phyloP scores from a whole-genome alignment of 2,888 invertebrate genomes.

The Dicyrtomina minuta region DNA sequence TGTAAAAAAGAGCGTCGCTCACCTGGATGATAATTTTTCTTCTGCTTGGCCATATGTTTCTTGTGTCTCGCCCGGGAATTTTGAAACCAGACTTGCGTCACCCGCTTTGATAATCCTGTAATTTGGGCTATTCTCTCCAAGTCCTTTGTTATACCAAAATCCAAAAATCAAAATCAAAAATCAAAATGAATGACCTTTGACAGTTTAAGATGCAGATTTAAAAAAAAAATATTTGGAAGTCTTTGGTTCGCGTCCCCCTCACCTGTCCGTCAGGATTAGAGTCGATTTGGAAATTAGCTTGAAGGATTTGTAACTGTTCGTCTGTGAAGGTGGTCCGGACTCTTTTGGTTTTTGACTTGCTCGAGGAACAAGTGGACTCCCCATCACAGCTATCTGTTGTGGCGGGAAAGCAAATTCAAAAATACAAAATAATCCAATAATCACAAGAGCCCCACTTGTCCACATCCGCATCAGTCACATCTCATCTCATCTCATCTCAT shows the following conservation, averaged over 20 bases:
- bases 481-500: background rate
- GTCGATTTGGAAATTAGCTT: slow-evolving; percentile 64
- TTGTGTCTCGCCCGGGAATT: slow-evolving; percentile 61
- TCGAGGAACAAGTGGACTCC: slow-evolving; percentile 67
- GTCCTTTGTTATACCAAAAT: too few species aligned
- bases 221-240: too few species aligned
- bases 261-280: slow-evolving; percentile 66
- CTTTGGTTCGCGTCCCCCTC: too few species aligned
- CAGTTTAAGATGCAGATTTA: too few species aligned
- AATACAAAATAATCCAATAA: background rate
- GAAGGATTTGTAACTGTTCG: slow-evolving; percentile 63
- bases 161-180: too few species aligned
- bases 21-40: slow-evolving; percentile 34
- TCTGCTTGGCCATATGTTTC: slow-evolving; percentile 56
- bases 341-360: slow-evolving; percentile 59
- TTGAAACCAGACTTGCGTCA: slow-evolving; percentile 61
- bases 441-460: too few species aligned
- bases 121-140: slow-evolving; percentile 64
- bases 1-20: too few species aligned
- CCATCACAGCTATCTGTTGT: slow-evolving; percentile 88
- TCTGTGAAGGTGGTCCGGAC: slow-evolving; percentile 66
- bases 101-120: slow-evolving; percentile 62
- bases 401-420: slow-evolving; percentile 52
- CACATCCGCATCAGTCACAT: background rate
- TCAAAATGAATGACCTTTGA: too few species aligned